A percentile compares a stretch with the other conserved stretches of the same genome.
Conservation (phyloP, 2,888 invertebrate species). For the Microctonus aethiopoides region DNA sequence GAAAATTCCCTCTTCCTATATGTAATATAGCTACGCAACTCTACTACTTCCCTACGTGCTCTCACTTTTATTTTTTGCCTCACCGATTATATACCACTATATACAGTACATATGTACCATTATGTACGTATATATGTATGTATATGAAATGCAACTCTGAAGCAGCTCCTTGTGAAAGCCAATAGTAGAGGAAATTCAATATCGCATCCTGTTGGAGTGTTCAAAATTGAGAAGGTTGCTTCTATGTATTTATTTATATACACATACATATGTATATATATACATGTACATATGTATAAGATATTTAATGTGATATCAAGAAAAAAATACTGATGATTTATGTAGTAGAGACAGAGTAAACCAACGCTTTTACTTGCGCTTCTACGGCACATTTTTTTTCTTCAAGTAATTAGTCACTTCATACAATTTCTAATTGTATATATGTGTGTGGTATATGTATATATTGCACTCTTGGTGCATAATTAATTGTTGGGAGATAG, state of each 20-base stretch:
- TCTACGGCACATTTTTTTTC: background rate
- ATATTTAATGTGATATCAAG: background rate
- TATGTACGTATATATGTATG: background rate
- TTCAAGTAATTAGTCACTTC: conserved; percentile 18
- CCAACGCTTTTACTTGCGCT: background rate
- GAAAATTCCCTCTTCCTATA: background rate
- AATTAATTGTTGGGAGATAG: conserved; percentile 7
- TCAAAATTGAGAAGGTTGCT: conserved; percentile 3
- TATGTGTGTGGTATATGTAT: background rate
- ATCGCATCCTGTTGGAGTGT: background rate
- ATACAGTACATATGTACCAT: background rate
- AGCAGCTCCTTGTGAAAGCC: conserved; percentile 10
- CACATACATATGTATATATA: background rate
- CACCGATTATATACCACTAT: background rate
- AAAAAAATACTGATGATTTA: background rate
- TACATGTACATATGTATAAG: too few relatives aligned
- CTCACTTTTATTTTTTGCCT: background rate
- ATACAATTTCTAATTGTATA: background rate
- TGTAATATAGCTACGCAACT: background rate
- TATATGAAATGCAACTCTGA: background rate
- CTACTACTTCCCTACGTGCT: background rate
- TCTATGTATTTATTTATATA: background rate
- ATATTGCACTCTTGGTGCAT: background rate
- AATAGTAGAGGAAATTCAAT: conserved; percentile 18
- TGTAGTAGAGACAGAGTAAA: background rate